These are phyloP conservation scores for Chalcosyrphus nemorum DNA, from an alignment of 2,888 invertebrate species.

Conservation along the genomic window DNA sequence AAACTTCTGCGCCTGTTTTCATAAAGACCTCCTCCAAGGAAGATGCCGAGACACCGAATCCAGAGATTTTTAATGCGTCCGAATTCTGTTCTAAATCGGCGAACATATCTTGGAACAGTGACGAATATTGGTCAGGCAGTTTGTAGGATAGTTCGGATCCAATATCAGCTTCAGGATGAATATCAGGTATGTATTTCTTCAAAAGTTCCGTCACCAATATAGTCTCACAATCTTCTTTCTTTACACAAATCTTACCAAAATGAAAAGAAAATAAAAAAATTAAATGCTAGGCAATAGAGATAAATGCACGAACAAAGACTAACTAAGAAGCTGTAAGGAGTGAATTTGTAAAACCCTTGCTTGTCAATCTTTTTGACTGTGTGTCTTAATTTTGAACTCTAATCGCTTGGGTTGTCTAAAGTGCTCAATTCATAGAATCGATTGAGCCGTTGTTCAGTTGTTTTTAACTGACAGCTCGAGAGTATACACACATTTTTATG, in stretches of 20 bases:
- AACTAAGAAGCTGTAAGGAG: too few species aligned
- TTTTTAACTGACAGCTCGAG: too few species aligned
- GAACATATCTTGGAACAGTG: slow-evolving; percentile 87
- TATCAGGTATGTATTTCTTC: slow-evolving; percentile 85
- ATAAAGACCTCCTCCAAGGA: slow-evolving; percentile 95
- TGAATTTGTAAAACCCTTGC: too few species aligned
- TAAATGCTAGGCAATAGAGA: too few species aligned
- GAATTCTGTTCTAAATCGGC: slow-evolving; percentile 86
- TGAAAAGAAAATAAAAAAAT: too few species aligned
- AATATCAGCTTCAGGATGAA: slow-evolving; percentile 87
- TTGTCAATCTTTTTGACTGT: too few species aligned
- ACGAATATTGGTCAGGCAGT: slow-evolving; percentile 85
- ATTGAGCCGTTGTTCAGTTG: too few species aligned
- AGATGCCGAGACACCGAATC: slow-evolving; percentile 92
- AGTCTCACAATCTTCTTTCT: slow-evolving; percentile 83
- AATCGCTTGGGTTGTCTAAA: too few species aligned
- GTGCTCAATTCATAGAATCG: too few species aligned
- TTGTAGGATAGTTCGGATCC: slow-evolving; percentile 90
- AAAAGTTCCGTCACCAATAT: slow-evolving; percentile 85
- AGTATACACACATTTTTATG: too few species aligned
- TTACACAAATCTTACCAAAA: slow-evolving; percentile 82
- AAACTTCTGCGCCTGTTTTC: slow-evolving; percentile 86
- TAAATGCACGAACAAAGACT: too few species aligned
- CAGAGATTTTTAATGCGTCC: slow-evolving; percentile 85
- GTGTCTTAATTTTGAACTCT: too few species aligned